Evolutionary conservation across 2,113 vertebrate genomes (phyloP).

Genomic region (Seriola aureovittata): DNA sequence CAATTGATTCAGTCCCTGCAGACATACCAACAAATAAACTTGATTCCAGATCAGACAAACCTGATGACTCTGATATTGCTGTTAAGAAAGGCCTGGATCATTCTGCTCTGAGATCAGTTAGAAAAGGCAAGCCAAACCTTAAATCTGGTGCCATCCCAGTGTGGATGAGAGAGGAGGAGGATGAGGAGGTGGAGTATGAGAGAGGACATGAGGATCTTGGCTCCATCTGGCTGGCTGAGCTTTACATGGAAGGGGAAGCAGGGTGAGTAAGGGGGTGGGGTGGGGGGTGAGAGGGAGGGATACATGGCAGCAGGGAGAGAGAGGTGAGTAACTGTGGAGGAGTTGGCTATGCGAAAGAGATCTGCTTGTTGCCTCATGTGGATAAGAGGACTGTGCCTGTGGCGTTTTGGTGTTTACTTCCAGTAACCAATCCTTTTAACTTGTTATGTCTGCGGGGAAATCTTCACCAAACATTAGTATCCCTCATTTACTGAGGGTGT

Average conservation of each 20-base stretch:
- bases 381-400: slow-evolving; percentile 7
- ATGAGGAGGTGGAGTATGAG: slow-evolving; percentile 81
- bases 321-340: slow-evolving; percentile 41
- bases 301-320: slow-evolving; percentile 19
- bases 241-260: slow-evolving; percentile 80
- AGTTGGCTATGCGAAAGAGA: slow-evolving; percentile 6
- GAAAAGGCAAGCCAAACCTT: slow-evolving; percentile 25
- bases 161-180: slow-evolving; percentile 69
- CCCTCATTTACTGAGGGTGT: slow-evolving; percentile 13
- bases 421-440: slow-evolving; percentile 15
- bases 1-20: slow-evolving; percentile 5
- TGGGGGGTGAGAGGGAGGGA: slow-evolving; percentile 19
- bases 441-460: neutral
- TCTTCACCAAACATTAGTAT: slow-evolving; percentile 5
- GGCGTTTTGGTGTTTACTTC: neutral
- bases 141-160: slow-evolving; percentile 58
- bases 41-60: slow-evolving; percentile 19
- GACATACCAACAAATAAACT: slow-evolving; percentile 2
- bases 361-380: slow-evolving; percentile 42
- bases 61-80: neutral
- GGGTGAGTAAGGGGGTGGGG: slow-evolving; percentile 71
- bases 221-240: slow-evolving; percentile 81
- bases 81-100: slow-evolving; percentile 15
- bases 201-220: slow-evolving; percentile 81
- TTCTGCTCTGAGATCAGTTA: slow-evolving; percentile 14